Conservation (phyloP, 2,888 invertebrate species). For the Dicyrtoma fusca region DNA sequence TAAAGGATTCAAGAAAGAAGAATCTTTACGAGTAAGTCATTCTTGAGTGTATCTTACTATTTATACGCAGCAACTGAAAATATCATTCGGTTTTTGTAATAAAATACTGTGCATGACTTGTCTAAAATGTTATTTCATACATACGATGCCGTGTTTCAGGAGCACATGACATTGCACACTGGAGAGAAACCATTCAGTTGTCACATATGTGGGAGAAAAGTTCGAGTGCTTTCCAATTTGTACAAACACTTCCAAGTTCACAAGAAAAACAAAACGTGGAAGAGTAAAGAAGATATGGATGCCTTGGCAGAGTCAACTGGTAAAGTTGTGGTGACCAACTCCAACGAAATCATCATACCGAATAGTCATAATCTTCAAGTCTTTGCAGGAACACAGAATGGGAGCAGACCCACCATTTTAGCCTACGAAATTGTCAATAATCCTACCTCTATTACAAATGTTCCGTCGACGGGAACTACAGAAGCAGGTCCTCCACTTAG, state of each 20-base stretch:
- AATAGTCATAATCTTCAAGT: background rate
- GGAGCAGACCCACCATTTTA: background rate
- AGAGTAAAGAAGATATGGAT: conserved; percentile 33
- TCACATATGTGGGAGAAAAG: conserved; percentile 34
- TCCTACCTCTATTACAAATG: background rate
- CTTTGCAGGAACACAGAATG: background rate
- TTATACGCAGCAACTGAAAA: no score
- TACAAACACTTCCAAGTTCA: conserved; percentile 40
- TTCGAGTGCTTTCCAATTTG: conserved; percentile 34
- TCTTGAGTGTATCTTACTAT: no score
- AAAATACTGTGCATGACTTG: no score
- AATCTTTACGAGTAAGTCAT: conserved; percentile 26
- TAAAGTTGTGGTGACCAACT: background rate
- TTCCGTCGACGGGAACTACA: no score
- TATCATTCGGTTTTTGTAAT: no score
- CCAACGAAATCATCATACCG: conserved; percentile 3
- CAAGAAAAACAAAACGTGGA: conserved; percentile 41
- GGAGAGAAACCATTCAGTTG: conserved; percentile 35
- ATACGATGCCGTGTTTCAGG: background rate
- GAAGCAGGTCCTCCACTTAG: no score
- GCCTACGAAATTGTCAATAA: conserved; percentile 2
- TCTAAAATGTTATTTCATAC: no score
- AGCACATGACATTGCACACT: conserved; percentile 17
- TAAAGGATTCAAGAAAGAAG: conserved; percentile 34
- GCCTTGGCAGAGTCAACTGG: conserved; percentile 1